phyloP scores from a whole-genome alignment of 2,888 invertebrate genomes.

The Andrena fulva region DNA sequence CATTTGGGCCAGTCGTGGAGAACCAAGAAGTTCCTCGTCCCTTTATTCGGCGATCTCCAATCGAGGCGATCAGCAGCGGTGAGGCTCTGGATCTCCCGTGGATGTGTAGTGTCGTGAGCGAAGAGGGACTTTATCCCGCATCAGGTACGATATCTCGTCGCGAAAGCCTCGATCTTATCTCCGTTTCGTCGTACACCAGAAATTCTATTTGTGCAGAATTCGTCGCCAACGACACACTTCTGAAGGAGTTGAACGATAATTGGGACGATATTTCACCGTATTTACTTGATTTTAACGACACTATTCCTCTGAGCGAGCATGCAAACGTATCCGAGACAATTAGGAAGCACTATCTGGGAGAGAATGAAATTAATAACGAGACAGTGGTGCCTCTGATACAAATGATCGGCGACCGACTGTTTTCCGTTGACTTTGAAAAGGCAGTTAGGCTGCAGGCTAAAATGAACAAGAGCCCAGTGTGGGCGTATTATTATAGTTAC shows the following conservation, averaged over 20 bases:
- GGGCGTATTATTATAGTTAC: slow-evolving; percentile 87
- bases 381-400: slow-evolving; percentile 78
- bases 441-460: slow-evolving; percentile 86
- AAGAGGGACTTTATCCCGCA: slow-evolving; percentile 90
- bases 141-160: slow-evolving; percentile 76
- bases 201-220: slow-evolving; percentile 73
- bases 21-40: slow-evolving; percentile 84
- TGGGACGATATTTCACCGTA: slow-evolving; percentile 87
- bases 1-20: slow-evolving; percentile 90
- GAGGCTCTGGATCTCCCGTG: slow-evolving; percentile 88
- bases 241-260: slow-evolving; percentile 85
- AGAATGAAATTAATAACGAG: slow-evolving; percentile 84
- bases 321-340: slow-evolving; percentile 85
- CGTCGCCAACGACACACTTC: slow-evolving; percentile 81
- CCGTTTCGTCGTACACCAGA: neutral
- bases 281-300: slow-evolving; percentile 87
- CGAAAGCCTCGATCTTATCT: neutral
- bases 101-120: slow-evolving; percentile 88
- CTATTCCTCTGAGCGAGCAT: slow-evolving; percentile 84
- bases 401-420: slow-evolving; percentile 88
- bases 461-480: slow-evolving; percentile 86
- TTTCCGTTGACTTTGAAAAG: slow-evolving; percentile 86
- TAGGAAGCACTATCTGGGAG: slow-evolving; percentile 85
- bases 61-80: slow-evolving; percentile 86
- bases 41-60: slow-evolving; percentile 89